Base-by-base conservation (phyloP, 2,888 invertebrate genomes). In the Byasa hedistus region DNA sequence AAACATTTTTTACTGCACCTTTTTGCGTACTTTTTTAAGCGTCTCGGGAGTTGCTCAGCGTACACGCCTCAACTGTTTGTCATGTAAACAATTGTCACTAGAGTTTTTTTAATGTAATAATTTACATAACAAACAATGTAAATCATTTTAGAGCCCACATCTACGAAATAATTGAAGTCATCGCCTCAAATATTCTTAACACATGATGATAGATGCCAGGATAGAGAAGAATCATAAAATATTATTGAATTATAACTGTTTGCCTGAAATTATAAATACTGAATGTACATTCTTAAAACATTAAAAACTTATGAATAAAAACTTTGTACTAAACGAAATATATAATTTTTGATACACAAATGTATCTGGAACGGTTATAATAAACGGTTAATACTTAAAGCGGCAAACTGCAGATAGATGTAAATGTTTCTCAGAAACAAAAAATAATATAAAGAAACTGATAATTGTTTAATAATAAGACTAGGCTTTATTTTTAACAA, bases 401-500 rank as follows among this genome's bases (percentile, higher is more conserved):
- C 19, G 48, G 19, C 48, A 3, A 10, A 15, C 44, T 44, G 48
- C 48, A 48, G 19, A n/a, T 3, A 2, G 48, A 48, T n/a, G 5
- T n/a, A 48, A 48, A n/a, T 3, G 17, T 44, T 44, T 44, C 48
- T n/a, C 17, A 22, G 24, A 59, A 48, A 24, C 12, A 22, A 66
- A 60, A 61, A 63, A 55, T 7, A 5, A 32, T 1, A 51, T 60
- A 32, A 58, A 56, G 36, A 19, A 54, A 56, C 32, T 23, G 24
- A 27, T 60, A 55, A 64, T 51, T 15, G 12, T 39, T 39, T 64
- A 68, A 68, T 61, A 61, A 52, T 54, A 24, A 23, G 4, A 48
- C n/a, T 48, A 39, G 39, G 36, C 60, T 27, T 51, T 57, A 57
- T 68, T 61, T 60, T 60, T 58, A 64, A 69, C 60, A 61, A 69